Evolutionary conservation across 2,797 vertebrate species (phyloP).

Genomic region (Perodicticus potto): DNA sequence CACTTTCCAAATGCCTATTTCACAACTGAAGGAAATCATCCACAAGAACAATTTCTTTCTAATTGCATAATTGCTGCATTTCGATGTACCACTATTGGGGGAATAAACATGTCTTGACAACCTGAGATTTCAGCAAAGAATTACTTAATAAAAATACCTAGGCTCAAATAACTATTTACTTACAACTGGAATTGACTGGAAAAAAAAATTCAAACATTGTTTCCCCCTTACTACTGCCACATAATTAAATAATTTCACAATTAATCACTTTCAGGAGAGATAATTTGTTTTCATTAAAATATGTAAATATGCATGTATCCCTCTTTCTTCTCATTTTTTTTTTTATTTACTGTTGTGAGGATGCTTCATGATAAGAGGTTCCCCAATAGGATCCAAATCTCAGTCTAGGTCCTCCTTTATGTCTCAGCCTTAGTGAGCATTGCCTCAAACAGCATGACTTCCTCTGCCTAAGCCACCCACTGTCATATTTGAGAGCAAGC

Average conservation of each 20-base stretch:
- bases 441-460: background rate
- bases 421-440: background rate
- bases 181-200: conserved; percentile 75
- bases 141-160: conserved; percentile 79
- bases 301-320: conserved; percentile 82
- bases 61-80: conserved; percentile 79
- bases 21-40: conserved; percentile 73
- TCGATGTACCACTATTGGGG: conserved; percentile 9
- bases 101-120: conserved; percentile 72
- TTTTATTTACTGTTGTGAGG: conserved; percentile 62
- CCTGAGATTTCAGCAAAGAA: conserved; percentile 77
- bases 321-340: conserved; percentile 39
- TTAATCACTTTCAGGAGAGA: conserved; percentile 85
- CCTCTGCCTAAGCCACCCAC: background rate
- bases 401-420: background rate
- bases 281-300: conserved; percentile 86
- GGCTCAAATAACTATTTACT: conserved; percentile 81
- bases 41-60: conserved; percentile 70
- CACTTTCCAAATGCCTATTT: conserved; percentile 59
- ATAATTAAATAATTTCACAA: conserved; percentile 85
- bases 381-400: background rate
- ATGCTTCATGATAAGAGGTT: conserved; percentile 58
- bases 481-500: background rate
- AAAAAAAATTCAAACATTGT: conserved; percentile 65
- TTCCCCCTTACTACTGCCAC: conserved; percentile 73